phyloP scores from a whole-genome alignment of 1,140 invertebrate species.

The Drosophila suzukii region DNA sequence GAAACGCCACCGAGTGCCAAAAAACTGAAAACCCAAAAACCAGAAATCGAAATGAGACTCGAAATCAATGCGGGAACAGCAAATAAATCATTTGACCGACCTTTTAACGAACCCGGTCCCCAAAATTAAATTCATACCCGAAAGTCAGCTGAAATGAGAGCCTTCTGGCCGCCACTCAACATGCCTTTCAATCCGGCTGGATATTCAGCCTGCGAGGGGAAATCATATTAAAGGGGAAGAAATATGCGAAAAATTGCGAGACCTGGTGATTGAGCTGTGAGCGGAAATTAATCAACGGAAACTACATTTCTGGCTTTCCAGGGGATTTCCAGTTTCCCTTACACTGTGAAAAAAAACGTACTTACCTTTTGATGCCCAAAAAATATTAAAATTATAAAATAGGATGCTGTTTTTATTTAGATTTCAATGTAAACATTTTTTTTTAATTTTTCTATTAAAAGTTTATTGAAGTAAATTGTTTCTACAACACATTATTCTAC shows the following conservation, averaged over 20 bases:
- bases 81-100: constrained; percentile 72
- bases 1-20: neutral
- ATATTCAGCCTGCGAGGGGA: constrained; percentile 32
- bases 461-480: too few species aligned
- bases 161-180: constrained; percentile 34
- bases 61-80: constrained; percentile 67
- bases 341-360: neutral
- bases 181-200: constrained; percentile 28
- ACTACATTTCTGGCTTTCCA: constrained; percentile 60
- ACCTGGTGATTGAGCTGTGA: constrained; percentile 72
- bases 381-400: neutral
- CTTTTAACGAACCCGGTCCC: constrained; percentile 63
- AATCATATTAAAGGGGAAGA: constrained; percentile 36
- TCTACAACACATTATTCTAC: too few species aligned
- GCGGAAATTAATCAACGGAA: constrained; percentile 80
- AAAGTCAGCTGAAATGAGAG: constrained; percentile 37
- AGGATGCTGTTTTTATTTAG: too few species aligned
- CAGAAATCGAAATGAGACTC: constrained; percentile 38
- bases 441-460: neutral
- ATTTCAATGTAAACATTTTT: neutral
- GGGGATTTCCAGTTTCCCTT: neutral
- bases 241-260: constrained; percentile 63
- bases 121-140: constrained; percentile 58
- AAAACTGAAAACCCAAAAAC: constrained; percentile 3
- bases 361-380: neutral